A percentile compares a stretch with the other conserved stretches of the same genome.
These are phyloP conservation scores for Thamnophis sirtalis DNA, from an alignment of 2,113 vertebrate genomes.

Conservation along the genomic window DNA sequence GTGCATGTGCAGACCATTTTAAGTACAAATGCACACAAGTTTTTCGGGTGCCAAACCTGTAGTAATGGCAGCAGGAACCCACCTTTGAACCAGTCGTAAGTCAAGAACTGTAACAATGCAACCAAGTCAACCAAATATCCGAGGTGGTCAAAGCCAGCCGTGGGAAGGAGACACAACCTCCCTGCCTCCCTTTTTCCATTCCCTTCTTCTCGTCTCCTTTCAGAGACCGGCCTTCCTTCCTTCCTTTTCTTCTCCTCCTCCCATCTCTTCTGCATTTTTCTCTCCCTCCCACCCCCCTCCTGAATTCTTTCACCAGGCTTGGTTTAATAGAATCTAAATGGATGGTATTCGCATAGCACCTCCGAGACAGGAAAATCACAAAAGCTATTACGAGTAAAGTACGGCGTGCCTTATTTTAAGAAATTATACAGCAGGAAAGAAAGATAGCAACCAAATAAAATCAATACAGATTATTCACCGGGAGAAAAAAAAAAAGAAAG, in stretches of 20 bases:
- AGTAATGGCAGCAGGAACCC: no score
- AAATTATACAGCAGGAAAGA: conserved; percentile 54
- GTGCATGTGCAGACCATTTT: no score
- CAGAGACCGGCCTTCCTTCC: background rate
- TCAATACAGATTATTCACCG: conserved; percentile 45
- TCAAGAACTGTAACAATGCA: no score
- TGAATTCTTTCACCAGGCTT: conserved; percentile 34
- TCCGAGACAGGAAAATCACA: conserved; percentile 31
- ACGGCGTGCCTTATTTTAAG: conserved; percentile 45
- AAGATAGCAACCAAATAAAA: conserved; percentile 58
- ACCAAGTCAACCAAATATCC: background rate
- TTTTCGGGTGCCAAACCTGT: no score
- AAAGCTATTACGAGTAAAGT: conserved; percentile 17
- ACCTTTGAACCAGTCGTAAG: no score
- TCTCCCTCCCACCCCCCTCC: background rate
- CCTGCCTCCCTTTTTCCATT: no score
- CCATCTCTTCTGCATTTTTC: background rate
- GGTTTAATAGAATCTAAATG: conserved; percentile 57
- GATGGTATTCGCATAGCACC: conserved; percentile 52
- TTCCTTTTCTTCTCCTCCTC: background rate
- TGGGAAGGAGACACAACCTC: background rate
- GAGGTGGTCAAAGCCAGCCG: background rate
- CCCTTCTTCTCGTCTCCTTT: background rate
- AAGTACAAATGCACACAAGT: no score
- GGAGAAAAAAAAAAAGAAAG: background rate